phyloP scores from a whole-genome alignment of 2,797 vertebrate species.

The Varecia variegata region DNA sequence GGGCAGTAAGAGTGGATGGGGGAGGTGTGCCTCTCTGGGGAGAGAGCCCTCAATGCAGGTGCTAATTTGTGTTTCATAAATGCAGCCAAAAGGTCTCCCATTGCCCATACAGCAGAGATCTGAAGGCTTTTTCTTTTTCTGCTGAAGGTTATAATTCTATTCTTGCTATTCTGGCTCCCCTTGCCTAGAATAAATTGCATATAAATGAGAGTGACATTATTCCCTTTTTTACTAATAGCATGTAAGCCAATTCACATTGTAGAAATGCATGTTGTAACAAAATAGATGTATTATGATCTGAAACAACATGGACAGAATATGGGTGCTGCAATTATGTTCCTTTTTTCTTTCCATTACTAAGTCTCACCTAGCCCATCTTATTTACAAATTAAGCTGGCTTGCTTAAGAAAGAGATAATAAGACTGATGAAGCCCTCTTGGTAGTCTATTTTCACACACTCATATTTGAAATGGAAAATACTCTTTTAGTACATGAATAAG shows the following conservation, averaged over 20 bases:
- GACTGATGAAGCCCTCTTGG: constrained; percentile 2
- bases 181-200: constrained; percentile 49
- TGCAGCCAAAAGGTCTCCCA: not conserved
- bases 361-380: constrained; percentile 1
- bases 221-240: constrained; percentile 47
- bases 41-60: not conserved
- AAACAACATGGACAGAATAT: constrained; percentile 47
- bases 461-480: constrained; percentile 59
- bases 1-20: not conserved
- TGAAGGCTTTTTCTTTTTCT: constrained; percentile 28
- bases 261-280: constrained; percentile 17
- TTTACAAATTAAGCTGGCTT: constrained; percentile 45
- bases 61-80: constrained; percentile 33
- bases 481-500: constrained; percentile 37
- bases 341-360: constrained; percentile 45
- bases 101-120: not conserved
- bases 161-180: constrained; percentile 27
- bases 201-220: constrained; percentile 58
- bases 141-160: constrained; percentile 49
- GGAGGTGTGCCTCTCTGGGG: not conserved
- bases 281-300: constrained; percentile 44
- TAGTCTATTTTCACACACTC: constrained; percentile 49
- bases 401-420: constrained; percentile 26
- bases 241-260: constrained; percentile 41
- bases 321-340: constrained; percentile 31